Evolutionary conservation across 2,888 invertebrate genomes (phyloP).

Genomic region (Phengaris alcon): DNA sequence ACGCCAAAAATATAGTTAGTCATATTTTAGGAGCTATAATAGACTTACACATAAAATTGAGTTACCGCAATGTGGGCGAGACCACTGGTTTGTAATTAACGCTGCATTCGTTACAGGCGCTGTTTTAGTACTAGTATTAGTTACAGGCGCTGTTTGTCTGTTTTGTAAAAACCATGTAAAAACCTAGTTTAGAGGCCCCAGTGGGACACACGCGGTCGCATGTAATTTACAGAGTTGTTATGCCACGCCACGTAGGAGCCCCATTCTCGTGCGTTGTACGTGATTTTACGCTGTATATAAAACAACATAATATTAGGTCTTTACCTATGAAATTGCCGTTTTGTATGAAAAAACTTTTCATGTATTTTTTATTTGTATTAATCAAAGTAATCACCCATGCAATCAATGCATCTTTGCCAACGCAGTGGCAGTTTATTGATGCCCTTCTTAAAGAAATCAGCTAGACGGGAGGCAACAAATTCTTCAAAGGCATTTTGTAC

Average conservation of each 20-base stretch:
- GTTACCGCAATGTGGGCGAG: neutral
- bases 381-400: no score
- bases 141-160: neutral
- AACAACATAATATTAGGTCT: slow-evolving; percentile 6
- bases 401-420: no score
- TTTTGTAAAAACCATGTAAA: slow-evolving; percentile 17
- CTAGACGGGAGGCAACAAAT: no score
- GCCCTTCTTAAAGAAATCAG: no score
- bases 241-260: slow-evolving; percentile 1
- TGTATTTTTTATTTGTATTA: no score
- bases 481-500: no score
- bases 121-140: neutral
- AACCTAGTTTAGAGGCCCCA: slow-evolving; percentile 7
- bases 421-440: no score
- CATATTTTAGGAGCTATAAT: neutral
- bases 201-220: neutral
- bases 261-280: neutral
- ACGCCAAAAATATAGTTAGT: neutral
- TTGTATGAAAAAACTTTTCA: no score
- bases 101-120: neutral
- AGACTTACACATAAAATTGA: neutral
- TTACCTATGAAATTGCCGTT: no score
- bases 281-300: slow-evolving; percentile 3
- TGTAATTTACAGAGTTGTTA: slow-evolving; percentile 13
- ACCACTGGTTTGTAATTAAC: neutral